Conservation (phyloP, 1,140 invertebrate species). For the Lysiphlebus fabarum region DNA sequence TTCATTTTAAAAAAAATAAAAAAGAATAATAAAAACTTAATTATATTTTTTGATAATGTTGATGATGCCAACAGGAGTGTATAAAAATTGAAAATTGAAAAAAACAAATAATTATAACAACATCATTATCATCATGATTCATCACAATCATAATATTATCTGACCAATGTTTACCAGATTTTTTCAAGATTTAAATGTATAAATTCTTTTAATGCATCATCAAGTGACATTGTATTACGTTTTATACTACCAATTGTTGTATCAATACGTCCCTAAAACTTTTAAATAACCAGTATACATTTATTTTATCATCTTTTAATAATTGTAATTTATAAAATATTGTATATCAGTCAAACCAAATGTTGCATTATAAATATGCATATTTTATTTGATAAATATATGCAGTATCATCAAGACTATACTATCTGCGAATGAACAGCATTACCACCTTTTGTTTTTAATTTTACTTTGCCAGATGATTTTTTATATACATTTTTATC, state of each 20-base stretch:
- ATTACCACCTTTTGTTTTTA: conserved; percentile 81
- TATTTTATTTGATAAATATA: conserved; percentile 78
- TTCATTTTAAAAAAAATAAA: no score
- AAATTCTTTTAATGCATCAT: conserved; percentile 68
- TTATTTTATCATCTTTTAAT: conserved; percentile 69
- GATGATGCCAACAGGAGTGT: no score
- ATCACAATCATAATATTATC: no score
- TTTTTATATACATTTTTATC: conserved; percentile 67
- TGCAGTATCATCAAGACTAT: conserved; percentile 71
- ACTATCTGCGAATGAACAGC: conserved; percentile 89
- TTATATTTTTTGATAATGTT: no score
- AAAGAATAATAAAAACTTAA: no score
- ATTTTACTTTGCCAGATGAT: conserved; percentile 65
- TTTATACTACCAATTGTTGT: conserved; percentile 86
- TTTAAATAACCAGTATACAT: conserved; percentile 78
- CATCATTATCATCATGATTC: no score
- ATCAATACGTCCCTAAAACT: conserved; percentile 92
- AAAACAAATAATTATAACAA: no score
- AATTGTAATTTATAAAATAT: conserved; percentile 91
- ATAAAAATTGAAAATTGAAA: no score
- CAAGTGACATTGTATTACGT: conserved; percentile 60
- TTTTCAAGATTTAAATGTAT: conserved; percentile 75
- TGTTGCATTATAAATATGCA: conserved; percentile 75
- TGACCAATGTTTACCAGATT: conserved; percentile 83
- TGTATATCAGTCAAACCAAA: conserved; percentile 84